Base-by-base conservation (phyloP, 2,113 vertebrate genomes). In the Ctenodactylus gundi region DNA sequence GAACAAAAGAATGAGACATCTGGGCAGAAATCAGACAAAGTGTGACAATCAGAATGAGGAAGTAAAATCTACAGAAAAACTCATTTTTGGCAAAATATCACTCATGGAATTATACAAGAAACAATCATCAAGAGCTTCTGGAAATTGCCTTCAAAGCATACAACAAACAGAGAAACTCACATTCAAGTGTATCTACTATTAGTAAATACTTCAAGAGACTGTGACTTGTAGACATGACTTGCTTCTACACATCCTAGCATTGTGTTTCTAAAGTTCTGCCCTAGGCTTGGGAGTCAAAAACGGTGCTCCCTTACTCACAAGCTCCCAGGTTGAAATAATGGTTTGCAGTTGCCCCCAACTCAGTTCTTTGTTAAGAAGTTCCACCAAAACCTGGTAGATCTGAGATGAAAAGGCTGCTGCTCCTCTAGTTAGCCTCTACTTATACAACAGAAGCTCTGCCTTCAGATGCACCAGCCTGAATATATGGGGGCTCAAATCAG, bases 331-430 rank as follows among this genome's bases (percentile, higher is more conserved):
- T 29, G 34, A 76, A 20, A 29, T 17, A 34, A 55, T 65, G 31
- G n/a, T 31, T 60, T 39, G 3, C 0, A 5, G 0, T 34, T 12
- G 4, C 31, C 20, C 6, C 8, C 11, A 23, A 41, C 6, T n/a
- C 12, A 49, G 5, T 27, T 14, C 51, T 44, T 3, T 46, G 27
- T 65, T 62, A 36, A 70, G 62, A 68, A 75, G 27, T 34, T 76
- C 10, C 57, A 34, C 46, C 23, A 31, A 21, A 39, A 44, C 18
- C 25, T 62, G 31, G 4, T 18, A 15, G 1, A 62, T 3, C 7
- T 82, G 44, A 83, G 21, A 94, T 11, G 6, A 83, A 55, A 1
- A 39, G 1, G 29, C 14, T 36, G 78, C 36, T 64, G 17, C 15
- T 64, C 67, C 13, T 78, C 31, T 15, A 34, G 7, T 29, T 46